A percentile compares a stretch with the other conserved stretches of the same genome.
Conservation (phyloP, 2,113 vertebrate genomes). For the Heterochromis multidens region DNA sequence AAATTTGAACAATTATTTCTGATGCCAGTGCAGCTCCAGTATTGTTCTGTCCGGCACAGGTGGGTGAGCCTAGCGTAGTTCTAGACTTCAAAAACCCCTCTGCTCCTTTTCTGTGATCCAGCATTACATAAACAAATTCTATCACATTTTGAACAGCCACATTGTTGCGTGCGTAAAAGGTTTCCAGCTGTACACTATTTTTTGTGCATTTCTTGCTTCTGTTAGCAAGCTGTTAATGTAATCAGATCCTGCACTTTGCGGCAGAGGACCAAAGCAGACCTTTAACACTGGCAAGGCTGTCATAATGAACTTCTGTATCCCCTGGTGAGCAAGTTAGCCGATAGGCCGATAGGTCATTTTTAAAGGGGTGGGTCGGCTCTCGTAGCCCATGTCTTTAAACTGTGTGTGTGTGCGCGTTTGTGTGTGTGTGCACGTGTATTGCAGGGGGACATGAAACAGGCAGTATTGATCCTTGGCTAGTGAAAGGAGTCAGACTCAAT, state of each 20-base stretch:
- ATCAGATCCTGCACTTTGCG: conserved; percentile 43
- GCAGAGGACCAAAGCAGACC: conserved; percentile 52
- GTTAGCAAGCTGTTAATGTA: conserved; percentile 26
- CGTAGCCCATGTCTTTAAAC: conserved; percentile 52
- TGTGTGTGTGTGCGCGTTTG: background rate
- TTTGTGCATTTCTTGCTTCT: background rate
- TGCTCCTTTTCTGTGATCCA: background rate
- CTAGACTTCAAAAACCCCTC: background rate
- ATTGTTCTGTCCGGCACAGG: conserved; percentile 9
- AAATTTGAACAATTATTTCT: background rate
- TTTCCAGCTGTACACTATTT: background rate
- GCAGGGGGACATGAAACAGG: conserved; percentile 64
- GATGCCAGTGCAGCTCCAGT: background rate
- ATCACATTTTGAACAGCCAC: conserved; percentile 6
- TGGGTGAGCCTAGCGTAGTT: background rate
- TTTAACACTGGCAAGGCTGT: conserved; percentile 56
- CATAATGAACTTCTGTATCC: conserved; percentile 71
- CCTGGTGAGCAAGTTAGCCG: conserved; percentile 54
- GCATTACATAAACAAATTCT: background rate
- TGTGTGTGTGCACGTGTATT: conserved; percentile 20
- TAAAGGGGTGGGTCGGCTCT: conserved; percentile 54
- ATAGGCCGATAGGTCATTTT: conserved; percentile 70
- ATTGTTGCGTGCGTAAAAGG: background rate
- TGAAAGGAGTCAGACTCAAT: conserved; percentile 70
- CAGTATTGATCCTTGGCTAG: conserved; percentile 65